These are phyloP conservation scores for Drosophila nr. perissopoda DNA, from an alignment of 2,888 invertebrate species.

Conservation along the genomic window DNA sequence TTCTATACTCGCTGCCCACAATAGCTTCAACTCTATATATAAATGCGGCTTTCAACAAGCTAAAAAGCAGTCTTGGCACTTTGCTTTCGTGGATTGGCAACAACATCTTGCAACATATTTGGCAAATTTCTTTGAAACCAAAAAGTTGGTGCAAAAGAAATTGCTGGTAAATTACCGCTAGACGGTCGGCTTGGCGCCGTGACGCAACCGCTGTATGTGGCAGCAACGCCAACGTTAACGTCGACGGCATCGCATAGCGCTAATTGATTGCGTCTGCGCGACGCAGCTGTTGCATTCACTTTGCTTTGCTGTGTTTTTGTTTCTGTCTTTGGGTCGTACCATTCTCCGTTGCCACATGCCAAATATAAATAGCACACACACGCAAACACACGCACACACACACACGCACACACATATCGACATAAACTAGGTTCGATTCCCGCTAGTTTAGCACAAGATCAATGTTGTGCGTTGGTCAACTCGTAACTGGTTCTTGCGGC, in stretches of 20 bases:
- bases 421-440: conserved; percentile 26
- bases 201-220: conserved; percentile 76
- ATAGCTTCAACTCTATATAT: conserved; percentile 10
- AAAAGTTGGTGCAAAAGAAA: conserved; percentile 77
- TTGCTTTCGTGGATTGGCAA: conserved; percentile 38
- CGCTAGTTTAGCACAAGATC: conserved; percentile 76
- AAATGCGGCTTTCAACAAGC: conserved; percentile 37
- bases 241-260: conserved; percentile 66
- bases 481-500: conserved; percentile 67
- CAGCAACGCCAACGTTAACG: conserved; percentile 38
- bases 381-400: conserved; percentile 11
- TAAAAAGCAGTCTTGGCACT: conserved; percentile 26
- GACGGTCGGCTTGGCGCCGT: conserved; percentile 77
- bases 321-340: conserved; percentile 64
- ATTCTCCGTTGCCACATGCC: conserved; percentile 69
- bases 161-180: conserved; percentile 79
- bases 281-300: conserved; percentile 75
- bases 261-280: conserved; percentile 75
- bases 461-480: conserved; percentile 69
- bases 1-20: background rate
- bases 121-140: conserved; percentile 75
- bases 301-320: conserved; percentile 39
- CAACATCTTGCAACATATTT: conserved; percentile 56
- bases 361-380: conserved; percentile 23
- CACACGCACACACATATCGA: conserved; percentile 7